Conservation (phyloP, 2,888 invertebrate genomes). For the Pyrocoelia pectoralis region DNA sequence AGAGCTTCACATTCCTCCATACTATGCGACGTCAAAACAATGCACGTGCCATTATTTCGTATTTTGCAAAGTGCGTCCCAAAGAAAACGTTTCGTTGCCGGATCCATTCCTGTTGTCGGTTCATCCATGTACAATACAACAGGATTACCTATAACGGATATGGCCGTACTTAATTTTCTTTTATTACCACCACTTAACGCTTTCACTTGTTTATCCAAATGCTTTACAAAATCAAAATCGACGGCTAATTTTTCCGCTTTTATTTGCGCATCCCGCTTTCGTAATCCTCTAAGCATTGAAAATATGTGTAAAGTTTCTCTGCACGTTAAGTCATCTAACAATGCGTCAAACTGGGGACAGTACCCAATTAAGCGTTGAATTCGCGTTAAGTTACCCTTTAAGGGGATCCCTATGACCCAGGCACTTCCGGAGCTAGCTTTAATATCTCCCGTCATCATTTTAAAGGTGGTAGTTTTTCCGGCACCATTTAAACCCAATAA, state of each 20-base stretch:
- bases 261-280: slow-evolving; percentile 46
- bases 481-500: slow-evolving; percentile 83
- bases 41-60: slow-evolving; percentile 74
- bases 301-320: slow-evolving; percentile 64
- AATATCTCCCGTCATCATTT: slow-evolving; percentile 88
- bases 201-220: slow-evolving; percentile 60
- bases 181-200: slow-evolving; percentile 65
- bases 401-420: slow-evolving; percentile 63
- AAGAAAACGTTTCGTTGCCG: slow-evolving; percentile 79
- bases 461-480: slow-evolving; percentile 89
- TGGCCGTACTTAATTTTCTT: slow-evolving; percentile 64
- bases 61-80: slow-evolving; percentile 80
- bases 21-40: slow-evolving; percentile 85
- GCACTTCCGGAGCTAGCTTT: slow-evolving; percentile 74
- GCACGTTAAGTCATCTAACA: slow-evolving; percentile 65
- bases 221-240: slow-evolving; percentile 58
- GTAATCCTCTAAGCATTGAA: slow-evolving; percentile 61
- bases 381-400: slow-evolving; percentile 62
- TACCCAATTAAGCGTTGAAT: slow-evolving; percentile 69
- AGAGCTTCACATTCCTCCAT: slow-evolving; percentile 90
- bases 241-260: slow-evolving; percentile 55
- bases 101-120: slow-evolving; percentile 75
- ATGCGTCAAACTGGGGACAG: slow-evolving; percentile 67
- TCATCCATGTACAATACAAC: slow-evolving; percentile 64
- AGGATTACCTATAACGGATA: slow-evolving; percentile 65